Base-by-base conservation (phyloP, 2,797 vertebrate species). In the Spinus olivaceus region DNA sequence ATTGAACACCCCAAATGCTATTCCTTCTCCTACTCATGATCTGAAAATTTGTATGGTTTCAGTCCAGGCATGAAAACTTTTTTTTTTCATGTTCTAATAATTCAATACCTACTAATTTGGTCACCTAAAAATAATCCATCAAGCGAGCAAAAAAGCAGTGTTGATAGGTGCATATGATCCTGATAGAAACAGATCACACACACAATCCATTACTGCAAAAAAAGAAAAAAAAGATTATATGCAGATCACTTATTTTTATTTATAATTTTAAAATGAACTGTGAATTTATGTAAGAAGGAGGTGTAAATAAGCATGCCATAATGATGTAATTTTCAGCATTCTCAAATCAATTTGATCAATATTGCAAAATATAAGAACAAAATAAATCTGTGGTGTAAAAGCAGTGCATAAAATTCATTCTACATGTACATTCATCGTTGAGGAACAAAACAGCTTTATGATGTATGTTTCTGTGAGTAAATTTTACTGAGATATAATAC, bases 401-500 rank as follows among this genome's bases (percentile, higher is more conserved):
- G 4, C 12, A 64, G 25, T 23, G 25, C 27, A 74, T 91, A 71
- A 71, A 88, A 71, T 74, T 90, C 21, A 53, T 61, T 85, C 30
- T 59, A 44, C 12, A 18, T 21, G 32, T 14, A 14, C 24, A 61
- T 60, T 69, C 10, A 20, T 23, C 51, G 28, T 39, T 35, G 56
- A 80, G 67, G 46, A 89, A 51, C 23, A 53, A 10, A 67, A 44
- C 3, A 78, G 16, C 19, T 57, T 92, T 67, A 70, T 69, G 67
- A 77, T 77, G 8, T 20, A n/a, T 80, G 50, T 41, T 73, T 91
- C 42, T 85, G 50, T 41, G 60, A 87, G 30, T 59, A 93, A 89
- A 82, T 94, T 91, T 95, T 79, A 54, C 64, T 61, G 41, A 93
- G 67, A 53, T 50, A 44, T 33, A 76, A 17, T 44, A 53, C 46